phyloP scores from a whole-genome alignment of 2,888 invertebrate genomes.

The Meloe dianella region DNA sequence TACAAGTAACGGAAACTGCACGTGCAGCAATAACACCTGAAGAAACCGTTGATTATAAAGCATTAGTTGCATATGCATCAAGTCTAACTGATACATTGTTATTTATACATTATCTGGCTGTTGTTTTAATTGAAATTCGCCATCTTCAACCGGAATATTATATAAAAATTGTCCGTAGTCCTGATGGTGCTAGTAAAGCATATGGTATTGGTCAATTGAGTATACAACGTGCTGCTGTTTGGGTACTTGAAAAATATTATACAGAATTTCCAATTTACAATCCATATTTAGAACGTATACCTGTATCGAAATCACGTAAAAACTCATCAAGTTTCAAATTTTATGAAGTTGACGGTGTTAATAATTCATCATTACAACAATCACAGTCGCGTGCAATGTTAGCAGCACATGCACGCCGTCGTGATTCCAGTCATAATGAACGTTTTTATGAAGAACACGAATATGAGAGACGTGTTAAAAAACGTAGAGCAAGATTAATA shows the following conservation, averaged over 20 bases:
- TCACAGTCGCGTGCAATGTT: constrained; percentile 74
- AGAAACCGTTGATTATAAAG: constrained; percentile 83
- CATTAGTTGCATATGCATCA: constrained; percentile 89
- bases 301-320: constrained; percentile 82
- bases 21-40: constrained; percentile 81
- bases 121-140: constrained; percentile 90
- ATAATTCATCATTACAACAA: constrained; percentile 68
- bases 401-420: constrained; percentile 80
- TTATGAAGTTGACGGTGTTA: constrained; percentile 90
- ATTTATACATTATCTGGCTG: constrained; percentile 93
- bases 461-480: constrained; percentile 90
- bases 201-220: constrained; percentile 91
- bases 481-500: constrained; percentile 86
- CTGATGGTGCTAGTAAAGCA: constrained; percentile 90
- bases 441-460: constrained; percentile 98
- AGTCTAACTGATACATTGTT: constrained; percentile 92
- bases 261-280: constrained; percentile 97
- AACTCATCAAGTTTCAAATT: constrained; percentile 89
- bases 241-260: constrained; percentile 94
- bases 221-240: constrained; percentile 93
- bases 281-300: constrained; percentile 91
- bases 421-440: constrained; percentile 95
- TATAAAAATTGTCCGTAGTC: constrained; percentile 90
- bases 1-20: constrained; percentile 84
- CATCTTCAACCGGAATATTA: constrained; percentile 91